phyloP scores from a whole-genome alignment of 2,113 vertebrate genomes.

The Cygnus atratus region DNA sequence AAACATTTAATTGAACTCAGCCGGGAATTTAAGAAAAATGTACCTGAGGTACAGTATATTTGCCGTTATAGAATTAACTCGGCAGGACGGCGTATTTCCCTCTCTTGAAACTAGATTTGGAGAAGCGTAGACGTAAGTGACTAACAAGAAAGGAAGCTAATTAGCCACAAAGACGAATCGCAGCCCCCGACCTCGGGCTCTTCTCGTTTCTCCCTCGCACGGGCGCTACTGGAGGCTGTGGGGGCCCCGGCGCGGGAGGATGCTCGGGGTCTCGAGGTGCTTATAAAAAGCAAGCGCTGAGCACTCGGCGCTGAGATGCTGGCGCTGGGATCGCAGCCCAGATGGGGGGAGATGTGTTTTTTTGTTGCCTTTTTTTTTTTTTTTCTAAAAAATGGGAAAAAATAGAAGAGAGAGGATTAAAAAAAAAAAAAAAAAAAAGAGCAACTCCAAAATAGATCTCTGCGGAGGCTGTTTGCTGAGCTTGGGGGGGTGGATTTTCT shows the following conservation, averaged over 20 bases:
- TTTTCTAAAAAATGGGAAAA: neutral
- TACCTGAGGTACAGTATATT: slow-evolving; percentile 88
- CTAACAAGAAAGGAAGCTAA: slow-evolving; percentile 65
- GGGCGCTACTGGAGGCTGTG: neutral
- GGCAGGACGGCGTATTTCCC: slow-evolving; percentile 41
- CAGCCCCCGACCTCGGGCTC: neutral
- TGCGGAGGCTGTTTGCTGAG: neutral
- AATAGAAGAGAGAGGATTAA: rapidly evolving
- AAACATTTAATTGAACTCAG: slow-evolving; percentile 95
- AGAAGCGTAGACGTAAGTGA: slow-evolving; percentile 47
- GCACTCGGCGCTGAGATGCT: neutral
- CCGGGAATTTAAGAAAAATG: slow-evolving; percentile 95
- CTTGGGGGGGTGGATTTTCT: neutral
- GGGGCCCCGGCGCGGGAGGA: neutral
- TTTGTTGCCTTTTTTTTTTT: neutral
- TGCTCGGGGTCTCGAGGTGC: neutral
- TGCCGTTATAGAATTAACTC: slow-evolving; percentile 71
- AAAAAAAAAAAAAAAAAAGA: slow-evolving; percentile 11
- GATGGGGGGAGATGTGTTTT: slow-evolving; percentile 47
- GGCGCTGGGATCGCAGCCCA: slow-evolving; percentile 46
- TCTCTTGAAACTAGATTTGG: slow-evolving; percentile 50
- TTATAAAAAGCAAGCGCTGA: slow-evolving; percentile 13
- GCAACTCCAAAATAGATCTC: slow-evolving; percentile 52
- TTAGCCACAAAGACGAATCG: slow-evolving; percentile 60
- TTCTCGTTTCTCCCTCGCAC: neutral